Base-by-base conservation (phyloP, 2,113 vertebrate species). In the Rhineura floridana region DNA sequence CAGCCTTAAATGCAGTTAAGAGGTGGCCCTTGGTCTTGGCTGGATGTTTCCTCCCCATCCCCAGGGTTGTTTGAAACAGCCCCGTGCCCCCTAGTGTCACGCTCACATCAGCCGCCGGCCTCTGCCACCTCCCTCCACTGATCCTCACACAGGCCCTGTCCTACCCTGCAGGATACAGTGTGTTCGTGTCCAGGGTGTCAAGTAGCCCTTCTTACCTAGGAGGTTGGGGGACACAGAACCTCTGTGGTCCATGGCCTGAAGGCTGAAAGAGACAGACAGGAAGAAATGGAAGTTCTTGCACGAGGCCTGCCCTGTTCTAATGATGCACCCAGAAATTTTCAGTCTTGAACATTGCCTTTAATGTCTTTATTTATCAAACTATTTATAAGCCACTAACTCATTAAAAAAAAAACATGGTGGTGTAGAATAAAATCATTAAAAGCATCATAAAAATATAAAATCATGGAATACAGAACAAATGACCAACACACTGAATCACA, bases 231-330 rank as follows among this genome's bases (percentile, higher is more conserved):
- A 48, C 8, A 12, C 4, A 30, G 81, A 8, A 55, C 70, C 70
- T 39, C 70, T 65, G n/a, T 21, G 28, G 25, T 88, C 87, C 87
- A 88, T 88, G 87, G 44, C 55, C 23, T 2, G 70, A 33, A 10
- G n/a, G 23, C 75, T 86, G 76, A 4, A 81, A 81, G 19, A 28
- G 4, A 44, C 6, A 11, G 33, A 81, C 8, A n/a, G 17, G 25
- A 33, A 46, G 6, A 7, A 55, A 33, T 36, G 39, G 42, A 15
- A 48, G 11, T 1, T 12, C 12, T 50, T 13, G 44, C 1, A 42
- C 36, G 33, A 65, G 28, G 28, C 39, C 36, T 33, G 62, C 28
- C 21, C 23, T 0, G 10, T 12, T 46, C 25, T 33, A 17, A 30
- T 0, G 30, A 59, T 10, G 23, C 23, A 19, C 39, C 19, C 6